Evolutionary conservation across 1,140 invertebrate species (phyloP).

Genomic region (Lepidurus arcticus): DNA sequence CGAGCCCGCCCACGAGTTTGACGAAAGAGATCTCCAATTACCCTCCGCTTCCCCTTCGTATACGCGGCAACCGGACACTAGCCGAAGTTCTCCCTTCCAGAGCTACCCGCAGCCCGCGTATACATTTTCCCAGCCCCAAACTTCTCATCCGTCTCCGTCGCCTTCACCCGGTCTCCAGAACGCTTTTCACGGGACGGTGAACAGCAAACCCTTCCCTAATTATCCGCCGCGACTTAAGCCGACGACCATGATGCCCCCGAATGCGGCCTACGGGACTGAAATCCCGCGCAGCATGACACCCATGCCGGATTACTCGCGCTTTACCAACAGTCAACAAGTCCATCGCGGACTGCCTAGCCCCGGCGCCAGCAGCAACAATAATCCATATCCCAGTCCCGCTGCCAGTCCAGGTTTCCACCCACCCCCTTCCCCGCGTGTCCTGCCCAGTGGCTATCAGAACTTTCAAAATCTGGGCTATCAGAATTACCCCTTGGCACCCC

Average conservation of each 20-base stretch:
- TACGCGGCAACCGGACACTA: neutral
- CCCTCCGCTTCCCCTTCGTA: constrained; percentile 24
- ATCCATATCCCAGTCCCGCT: constrained; percentile 33
- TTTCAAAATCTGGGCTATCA: constrained; percentile 32
- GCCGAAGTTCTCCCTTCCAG: constrained; percentile 7
- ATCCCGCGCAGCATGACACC: constrained; percentile 23
- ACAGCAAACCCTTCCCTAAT: constrained; percentile 17
- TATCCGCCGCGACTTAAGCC: neutral
- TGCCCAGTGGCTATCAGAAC: constrained; percentile 30
- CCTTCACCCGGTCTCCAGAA: neutral
- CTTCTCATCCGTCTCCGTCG: neutral
- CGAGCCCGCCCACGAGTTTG: constrained; percentile 23
- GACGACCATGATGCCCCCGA: constrained; percentile 23
- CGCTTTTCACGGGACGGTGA: neutral
- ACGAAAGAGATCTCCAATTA: constrained; percentile 27
- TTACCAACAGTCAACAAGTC: constrained; percentile 14
- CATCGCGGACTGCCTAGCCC: constrained; percentile 12
- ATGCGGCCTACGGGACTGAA: neutral
- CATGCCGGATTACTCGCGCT: constrained; percentile 15
- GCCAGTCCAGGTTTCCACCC: constrained; percentile 30
- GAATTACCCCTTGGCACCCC: neutral
- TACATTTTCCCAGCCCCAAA: neutral
- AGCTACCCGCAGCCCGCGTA: neutral
- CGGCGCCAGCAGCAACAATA: constrained; percentile 25
- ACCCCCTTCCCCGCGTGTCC: constrained; percentile 29